These are phyloP conservation scores for Daubentonia madagascariensis DNA, from an alignment of 2,113 vertebrate species.

Conservation along the genomic window DNA sequence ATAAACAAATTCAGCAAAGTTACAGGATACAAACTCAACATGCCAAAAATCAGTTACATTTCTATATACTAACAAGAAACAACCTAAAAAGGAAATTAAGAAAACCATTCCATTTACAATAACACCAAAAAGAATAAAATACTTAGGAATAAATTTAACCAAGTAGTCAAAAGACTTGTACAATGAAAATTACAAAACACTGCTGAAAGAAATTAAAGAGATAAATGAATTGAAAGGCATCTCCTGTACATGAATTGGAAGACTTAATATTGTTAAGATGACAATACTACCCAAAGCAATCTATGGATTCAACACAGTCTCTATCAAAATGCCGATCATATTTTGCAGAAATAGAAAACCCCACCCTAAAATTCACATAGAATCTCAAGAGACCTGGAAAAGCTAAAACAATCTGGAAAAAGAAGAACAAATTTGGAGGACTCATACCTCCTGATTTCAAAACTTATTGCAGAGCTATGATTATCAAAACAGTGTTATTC, in stretches of 20 bases:
- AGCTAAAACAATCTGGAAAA: neutral
- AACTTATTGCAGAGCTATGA: neutral
- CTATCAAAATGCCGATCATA: neutral
- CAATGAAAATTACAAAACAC: neutral
- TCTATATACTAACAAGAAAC: neutral
- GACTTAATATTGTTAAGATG: neutral
- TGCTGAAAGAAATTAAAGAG: neutral
- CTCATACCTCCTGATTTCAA: neutral
- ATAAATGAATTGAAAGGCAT: neutral
- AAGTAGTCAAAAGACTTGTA: neutral
- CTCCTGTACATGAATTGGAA: neutral
- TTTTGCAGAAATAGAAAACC: neutral
- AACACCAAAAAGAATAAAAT: neutral
- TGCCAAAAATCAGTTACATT: neutral
- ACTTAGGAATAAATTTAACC: neutral
- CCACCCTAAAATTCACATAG: neutral
- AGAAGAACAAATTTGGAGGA: neutral
- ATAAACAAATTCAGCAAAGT: neutral
- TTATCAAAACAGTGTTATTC: neutral
- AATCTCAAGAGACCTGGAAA: neutral
- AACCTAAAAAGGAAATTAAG: neutral
- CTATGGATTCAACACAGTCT: neutral
- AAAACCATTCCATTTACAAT: neutral
- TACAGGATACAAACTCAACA: neutral
- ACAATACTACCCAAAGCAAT: neutral